Base-by-base conservation (phyloP, 2,113 vertebrate genomes). In the Pelusios castaneus region DNA sequence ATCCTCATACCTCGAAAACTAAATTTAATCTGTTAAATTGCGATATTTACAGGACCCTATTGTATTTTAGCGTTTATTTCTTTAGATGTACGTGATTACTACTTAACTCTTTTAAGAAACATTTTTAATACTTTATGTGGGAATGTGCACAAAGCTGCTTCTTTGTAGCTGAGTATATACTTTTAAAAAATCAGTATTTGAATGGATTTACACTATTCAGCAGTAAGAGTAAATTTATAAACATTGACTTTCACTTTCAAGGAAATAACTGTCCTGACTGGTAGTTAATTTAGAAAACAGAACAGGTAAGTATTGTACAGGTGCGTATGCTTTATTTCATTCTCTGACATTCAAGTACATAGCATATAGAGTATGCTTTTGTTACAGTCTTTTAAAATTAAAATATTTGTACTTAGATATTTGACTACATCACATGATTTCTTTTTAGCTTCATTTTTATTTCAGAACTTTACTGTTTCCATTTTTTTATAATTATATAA, bases 401-500 rank as follows among this genome's bases (percentile, higher is more conserved):
- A 90, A 76, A 73, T 84, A 84, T 80, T n/a, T 85, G 0, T 67
- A 47, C 45, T 82, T 55, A 47, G 27, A 25, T 78, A 75, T 56
- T 88, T 89, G 60, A n/a, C 85, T 94, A 60, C 24, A 88, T 63
- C 13, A 63, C 89, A 27, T 89, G 75, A 45, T 60, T 80, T 89
- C 85, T 94, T 94, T 88, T 63, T 55, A 95, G 92, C 79, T 85
- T 87, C 27, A 56, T 94, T 87, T 89, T 94, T 96, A 96, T 97
- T 97, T 96, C 89, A 95, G 90, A 96, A 76, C 89, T 96, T 94
- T 95, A 97, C 89, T 38, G 87, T 96, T 97, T 87, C 82, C 91
- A 87, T 97, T 97, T 97, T 47, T 96, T 95, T 95, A 96, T 96
- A 93, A 94, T 96, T 97, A 96, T 97, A 97, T 96, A 97, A 98